Base-by-base conservation (phyloP, 2,113 vertebrate species). In the Nothobranchius furzeri region DNA sequence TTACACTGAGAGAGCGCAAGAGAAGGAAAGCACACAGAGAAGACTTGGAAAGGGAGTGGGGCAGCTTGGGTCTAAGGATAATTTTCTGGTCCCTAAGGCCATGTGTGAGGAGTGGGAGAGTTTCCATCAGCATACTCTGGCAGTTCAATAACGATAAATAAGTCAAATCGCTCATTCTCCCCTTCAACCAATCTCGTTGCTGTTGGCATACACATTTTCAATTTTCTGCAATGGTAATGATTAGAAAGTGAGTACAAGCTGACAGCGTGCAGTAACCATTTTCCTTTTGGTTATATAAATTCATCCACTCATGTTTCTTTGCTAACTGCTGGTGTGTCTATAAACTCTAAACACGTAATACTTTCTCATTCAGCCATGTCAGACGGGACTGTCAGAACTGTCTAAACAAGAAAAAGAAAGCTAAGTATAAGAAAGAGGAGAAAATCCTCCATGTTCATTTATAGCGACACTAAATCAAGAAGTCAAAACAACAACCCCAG, bases 81-180 rank as follows among this genome's bases (percentile, higher is more conserved):
- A 87, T 77, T 83, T 70, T 83, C 76, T 81, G 84, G 73, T 87
- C 83, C 84, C 85, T 83, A 73, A 76, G 79, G 84, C 81, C 79
- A 69, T 68, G 25, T 80, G 53, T 50, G 67, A 52, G 65, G 55
- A 60, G 69, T 50, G 68, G 66, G 68, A 49, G 42, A 47, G 57
- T 77, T 75, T 81, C 69, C 43, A 53, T 76, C 81, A 81, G 69
- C 57, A 49, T 78, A 70, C 79, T 73, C 85, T 86, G 84, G 85
- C 88, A 89, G 83, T 85, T 90, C 87, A 89, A 87, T 89, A 86
- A 89, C 86, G 80, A 89, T 90, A 90, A 89, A 87, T 89, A 89
- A 90, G 85, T 90, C 85, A 89, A 84, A 82, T 82, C 75, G 56
- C 73, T 65, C 79, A 75, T 71, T 69, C 69, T 73, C 71, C 72